A percentile compares a stretch with the other conserved stretches of the same genome.
These are phyloP conservation scores for Meleagris gallopavo DNA, from an alignment of 2,113 vertebrate genomes.

Conservation along the genomic window DNA sequence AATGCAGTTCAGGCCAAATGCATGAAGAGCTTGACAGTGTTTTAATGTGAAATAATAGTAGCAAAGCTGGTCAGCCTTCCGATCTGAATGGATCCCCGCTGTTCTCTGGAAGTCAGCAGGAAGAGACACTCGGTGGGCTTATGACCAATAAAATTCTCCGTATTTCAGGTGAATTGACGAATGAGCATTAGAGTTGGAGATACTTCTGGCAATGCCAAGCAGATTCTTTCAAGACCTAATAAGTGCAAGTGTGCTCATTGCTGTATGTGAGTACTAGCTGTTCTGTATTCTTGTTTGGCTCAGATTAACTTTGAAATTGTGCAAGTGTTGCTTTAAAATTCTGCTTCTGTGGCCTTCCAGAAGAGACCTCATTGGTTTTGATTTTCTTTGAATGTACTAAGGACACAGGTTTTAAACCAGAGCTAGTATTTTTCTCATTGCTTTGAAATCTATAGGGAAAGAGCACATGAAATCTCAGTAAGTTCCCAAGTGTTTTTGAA, in stretches of 20 bases:
- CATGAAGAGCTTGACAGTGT: neutral
- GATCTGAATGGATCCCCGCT: neutral
- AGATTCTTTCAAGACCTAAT: neutral
- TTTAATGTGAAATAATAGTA: neutral
- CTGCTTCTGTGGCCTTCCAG: neutral
- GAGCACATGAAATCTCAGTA: fast-evolving
- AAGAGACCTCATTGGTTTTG: neutral
- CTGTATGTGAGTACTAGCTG: neutral
- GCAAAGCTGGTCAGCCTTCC: neutral
- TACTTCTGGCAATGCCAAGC: neutral
- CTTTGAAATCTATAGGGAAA: neutral
- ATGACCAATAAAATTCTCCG: neutral
- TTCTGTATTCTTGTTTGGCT: neutral
- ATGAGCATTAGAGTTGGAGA: neutral
- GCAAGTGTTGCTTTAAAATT: neutral
- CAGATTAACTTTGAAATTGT: neutral
- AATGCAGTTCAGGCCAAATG: neutral
- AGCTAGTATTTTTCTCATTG: neutral
- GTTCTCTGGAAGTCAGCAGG: neutral
- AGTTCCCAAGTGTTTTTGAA: neutral
- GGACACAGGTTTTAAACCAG: neutral
- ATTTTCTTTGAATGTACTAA: neutral
- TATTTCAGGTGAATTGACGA: neutral
- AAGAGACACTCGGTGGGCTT: neutral
- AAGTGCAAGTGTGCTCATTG: neutral